These are phyloP conservation scores for human DNA, from an alignment of 2,113 vertebrate genomes.

Conservation along the genomic window DNA sequence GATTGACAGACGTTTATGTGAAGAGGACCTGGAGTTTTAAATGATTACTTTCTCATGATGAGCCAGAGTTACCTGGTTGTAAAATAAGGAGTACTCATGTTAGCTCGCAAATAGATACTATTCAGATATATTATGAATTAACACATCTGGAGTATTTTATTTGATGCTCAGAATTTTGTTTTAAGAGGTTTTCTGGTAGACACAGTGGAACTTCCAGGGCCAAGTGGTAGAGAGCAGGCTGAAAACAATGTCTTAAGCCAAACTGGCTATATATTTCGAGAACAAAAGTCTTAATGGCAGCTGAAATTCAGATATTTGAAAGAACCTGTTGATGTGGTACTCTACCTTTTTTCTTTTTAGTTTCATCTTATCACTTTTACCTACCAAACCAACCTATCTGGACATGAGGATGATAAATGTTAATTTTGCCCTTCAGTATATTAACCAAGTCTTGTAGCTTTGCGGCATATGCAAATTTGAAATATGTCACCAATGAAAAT, in stretches of 20 bases:
- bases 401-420: background rate
- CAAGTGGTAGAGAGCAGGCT: background rate
- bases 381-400: background rate
- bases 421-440: background rate
- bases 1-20: background rate
- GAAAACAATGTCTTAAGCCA: background rate
- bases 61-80: background rate
- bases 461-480: background rate
- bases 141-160: background rate
- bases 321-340: background rate
- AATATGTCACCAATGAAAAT: background rate
- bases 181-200: background rate
- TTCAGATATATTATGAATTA: background rate
- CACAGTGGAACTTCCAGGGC: background rate
- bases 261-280: background rate
- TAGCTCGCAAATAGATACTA: background rate
- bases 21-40: background rate
- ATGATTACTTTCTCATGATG: background rate
- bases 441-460: background rate
- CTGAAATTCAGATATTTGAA: background rate
- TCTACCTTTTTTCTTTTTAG: background rate
- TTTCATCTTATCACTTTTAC: background rate
- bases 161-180: background rate
- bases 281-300: background rate
- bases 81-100: background rate